phyloP scores from a whole-genome alignment of 1,140 invertebrate species.

The Papilio aristodemus region DNA sequence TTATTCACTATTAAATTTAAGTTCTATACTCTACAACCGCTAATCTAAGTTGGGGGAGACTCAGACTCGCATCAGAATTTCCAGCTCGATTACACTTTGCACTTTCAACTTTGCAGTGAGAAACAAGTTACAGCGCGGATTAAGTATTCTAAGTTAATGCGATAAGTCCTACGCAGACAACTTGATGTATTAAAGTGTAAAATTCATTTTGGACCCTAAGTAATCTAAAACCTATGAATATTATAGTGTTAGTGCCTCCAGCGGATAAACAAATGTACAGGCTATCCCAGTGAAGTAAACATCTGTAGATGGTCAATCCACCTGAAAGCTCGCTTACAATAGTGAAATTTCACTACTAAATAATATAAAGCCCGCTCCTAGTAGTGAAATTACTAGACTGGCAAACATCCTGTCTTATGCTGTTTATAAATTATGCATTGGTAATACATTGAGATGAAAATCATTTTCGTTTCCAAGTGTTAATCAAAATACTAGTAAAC shows the following conservation, averaged over 20 bases:
- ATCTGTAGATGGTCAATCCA: no score
- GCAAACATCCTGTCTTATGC: no score
- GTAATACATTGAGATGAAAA: no score
- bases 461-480: background rate
- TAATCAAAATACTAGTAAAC: background rate
- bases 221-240: background rate
- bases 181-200: background rate
- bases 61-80: background rate
- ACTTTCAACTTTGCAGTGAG: background rate
- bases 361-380: no score
- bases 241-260: no score
- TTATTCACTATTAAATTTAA: background rate
- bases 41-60: constrained; percentile 1
- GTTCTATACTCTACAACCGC: background rate
- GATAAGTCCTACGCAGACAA: constrained; percentile 1
- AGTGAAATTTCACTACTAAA: no score
- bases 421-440: no score
- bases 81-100: constrained; percentile 10
- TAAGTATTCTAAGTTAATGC: constrained; percentile 3
- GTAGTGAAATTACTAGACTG: no score
- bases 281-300: no score
- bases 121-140: constrained; percentile 8
- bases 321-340: no score
- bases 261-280: no score
- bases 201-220: background rate